Evolutionary conservation across 2,888 invertebrate species (phyloP).

Genomic region (Agonopterix arenella): DNA sequence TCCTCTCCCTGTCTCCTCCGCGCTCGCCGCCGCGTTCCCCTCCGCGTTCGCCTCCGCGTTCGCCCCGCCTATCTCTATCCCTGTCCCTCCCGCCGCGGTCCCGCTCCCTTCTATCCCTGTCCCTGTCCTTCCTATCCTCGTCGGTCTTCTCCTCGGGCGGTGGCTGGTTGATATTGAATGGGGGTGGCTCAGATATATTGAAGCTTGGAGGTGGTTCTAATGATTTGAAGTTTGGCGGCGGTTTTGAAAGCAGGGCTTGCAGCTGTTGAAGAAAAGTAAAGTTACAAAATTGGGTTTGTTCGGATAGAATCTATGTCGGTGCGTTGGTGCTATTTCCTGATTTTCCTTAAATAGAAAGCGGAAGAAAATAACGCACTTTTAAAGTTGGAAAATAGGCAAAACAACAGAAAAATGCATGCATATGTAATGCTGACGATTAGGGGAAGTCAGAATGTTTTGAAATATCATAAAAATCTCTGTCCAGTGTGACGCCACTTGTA

Average conservation of each 20-base stretch:
- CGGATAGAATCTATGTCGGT: no score
- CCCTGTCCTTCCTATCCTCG: constrained; percentile 35
- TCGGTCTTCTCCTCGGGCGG: constrained; percentile 39
- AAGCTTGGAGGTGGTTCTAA: constrained; percentile 60
- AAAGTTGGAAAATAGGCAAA: no score
- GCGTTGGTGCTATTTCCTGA: no score
- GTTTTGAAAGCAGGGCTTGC: constrained; percentile 71
- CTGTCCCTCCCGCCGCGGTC: constrained; percentile 20
- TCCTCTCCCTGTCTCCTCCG: background rate
- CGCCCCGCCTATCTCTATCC: constrained; percentile 17
- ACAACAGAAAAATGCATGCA: no score
- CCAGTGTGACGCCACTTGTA: no score
- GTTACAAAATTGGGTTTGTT: no score
- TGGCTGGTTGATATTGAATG: constrained; percentile 39
- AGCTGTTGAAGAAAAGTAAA: constrained; percentile 39
- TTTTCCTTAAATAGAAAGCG: no score
- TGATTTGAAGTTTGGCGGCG: constrained; percentile 66
- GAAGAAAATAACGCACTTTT: no score
- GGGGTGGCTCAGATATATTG: constrained; percentile 42
- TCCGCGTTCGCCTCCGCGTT: constrained; percentile 32
- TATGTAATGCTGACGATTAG: no score
- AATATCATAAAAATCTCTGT: no score
- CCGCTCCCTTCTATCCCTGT: constrained; percentile 13
- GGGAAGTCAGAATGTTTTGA: no score
- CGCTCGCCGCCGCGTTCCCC: constrained; percentile 16